Base-by-base conservation (phyloP, 1,140 invertebrate genomes). In the Caenorhabditis briggsae region DNA sequence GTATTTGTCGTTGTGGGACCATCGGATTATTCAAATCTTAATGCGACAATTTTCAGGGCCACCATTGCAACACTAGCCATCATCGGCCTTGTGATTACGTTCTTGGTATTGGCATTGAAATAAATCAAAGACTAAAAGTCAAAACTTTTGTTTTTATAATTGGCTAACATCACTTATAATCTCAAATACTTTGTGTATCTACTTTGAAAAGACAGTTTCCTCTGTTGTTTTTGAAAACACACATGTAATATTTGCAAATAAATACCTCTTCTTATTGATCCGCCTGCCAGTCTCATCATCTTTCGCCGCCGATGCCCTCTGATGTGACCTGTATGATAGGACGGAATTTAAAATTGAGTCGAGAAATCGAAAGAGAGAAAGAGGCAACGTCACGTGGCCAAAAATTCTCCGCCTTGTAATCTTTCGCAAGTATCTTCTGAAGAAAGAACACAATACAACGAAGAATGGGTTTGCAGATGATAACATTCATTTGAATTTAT, bases 251-350 rank as follows among this genome's bases (percentile, higher is more conserved):
- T 59, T 59, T 59, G 9, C n/a, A 9, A 59, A 20, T 20, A 33
- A 65, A 16, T 78, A 78, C 70, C 70, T 78, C 46, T 41, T 78
- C 70, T 78, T 78, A 78, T 78, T 50, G 70, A 78, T 78, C 70
- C 70, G 43, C 70, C 46, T 50, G 70, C 70, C 70, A 46, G 18
- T 50, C 46, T 50, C 70, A 18, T 78, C 70, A 50, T 23, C 70
- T 78, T 6, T 12, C 41, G 33, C 33, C 20, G 18, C 70, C 59
- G 59, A 16, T 23, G 20, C 1, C 25, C 25, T 33, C 70, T 20
- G 43, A 6, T 48, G 65, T 70, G 18, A 46, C 46, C 70, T 50
- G 46, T 50, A 20, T 12, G 20, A 78, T 46, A 78, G 53, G 70
- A 78, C 18, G 46, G 70, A 50, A 78, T 14, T 53, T 53, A 16